Conservation (phyloP, 2,797 vertebrate species). For the Coregonus sp. region DNA sequence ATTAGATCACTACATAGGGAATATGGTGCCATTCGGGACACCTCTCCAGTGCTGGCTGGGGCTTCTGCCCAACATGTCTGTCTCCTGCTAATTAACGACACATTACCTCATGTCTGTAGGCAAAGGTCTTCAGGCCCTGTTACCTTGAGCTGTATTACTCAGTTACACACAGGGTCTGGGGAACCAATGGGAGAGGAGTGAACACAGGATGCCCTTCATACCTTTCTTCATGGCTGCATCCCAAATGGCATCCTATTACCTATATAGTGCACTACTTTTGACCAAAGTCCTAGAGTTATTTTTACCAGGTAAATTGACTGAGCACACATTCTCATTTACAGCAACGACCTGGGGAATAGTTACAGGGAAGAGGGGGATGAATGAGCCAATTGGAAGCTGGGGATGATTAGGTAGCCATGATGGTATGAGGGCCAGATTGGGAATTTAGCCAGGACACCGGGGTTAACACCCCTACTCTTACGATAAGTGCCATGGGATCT, state of each 20-base stretch:
- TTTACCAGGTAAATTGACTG: too few species aligned
- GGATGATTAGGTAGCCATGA: too few species aligned
- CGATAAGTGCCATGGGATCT: too few species aligned
- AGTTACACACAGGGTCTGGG: conserved; percentile 47
- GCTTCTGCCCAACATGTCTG: conserved; percentile 56
- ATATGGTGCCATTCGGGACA: background rate
- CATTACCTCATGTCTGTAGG: conserved; percentile 75
- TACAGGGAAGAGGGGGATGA: too few species aligned
- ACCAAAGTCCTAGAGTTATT: background rate
- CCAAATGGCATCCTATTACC: background rate
- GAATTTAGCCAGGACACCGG: too few species aligned
- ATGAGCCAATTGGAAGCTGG: too few species aligned
- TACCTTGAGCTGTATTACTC: conserved; percentile 65
- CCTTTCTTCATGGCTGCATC: conserved; percentile 24
- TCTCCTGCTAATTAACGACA: conserved; percentile 57
- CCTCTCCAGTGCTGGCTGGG: conserved; percentile 38
- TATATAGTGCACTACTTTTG: background rate
- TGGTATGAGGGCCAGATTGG: too few species aligned
- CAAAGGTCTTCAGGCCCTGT: conserved; percentile 54
- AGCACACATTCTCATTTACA: too few species aligned
- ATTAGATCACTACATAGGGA: background rate
- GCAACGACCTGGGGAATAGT: too few species aligned
- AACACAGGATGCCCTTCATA: conserved; percentile 53
- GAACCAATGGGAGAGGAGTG: conserved; percentile 3
- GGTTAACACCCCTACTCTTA: too few species aligned